Evolutionary conservation across 92 coral and sea anemone genomes (phyloP).

Genomic region (Paragorgia papillata): DNA sequence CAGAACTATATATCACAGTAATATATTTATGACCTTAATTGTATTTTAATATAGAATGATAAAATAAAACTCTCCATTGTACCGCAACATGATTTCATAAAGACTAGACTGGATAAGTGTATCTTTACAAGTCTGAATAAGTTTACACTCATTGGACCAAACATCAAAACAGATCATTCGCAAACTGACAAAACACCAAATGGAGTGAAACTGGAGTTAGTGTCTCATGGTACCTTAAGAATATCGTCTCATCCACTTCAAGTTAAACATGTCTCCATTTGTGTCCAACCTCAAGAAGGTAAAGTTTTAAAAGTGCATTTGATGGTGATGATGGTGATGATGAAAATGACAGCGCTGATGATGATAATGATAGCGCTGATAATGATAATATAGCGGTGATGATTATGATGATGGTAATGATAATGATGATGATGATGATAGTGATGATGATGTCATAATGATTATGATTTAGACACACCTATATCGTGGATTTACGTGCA

Average conservation of each 20-base stretch:
- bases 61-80: conserved; percentile 55
- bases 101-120: conserved; percentile 51
- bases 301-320: neutral
- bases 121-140: conserved; percentile 56
- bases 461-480: too few species aligned
- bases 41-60: conserved; percentile 48
- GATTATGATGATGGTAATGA: too few species aligned
- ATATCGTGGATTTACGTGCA: too few species aligned
- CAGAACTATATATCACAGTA: neutral
- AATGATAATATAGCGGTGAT: too few species aligned
- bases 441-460: too few species aligned
- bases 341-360: too few species aligned
- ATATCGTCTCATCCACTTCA: conserved; percentile 65
- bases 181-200: conserved; percentile 53
- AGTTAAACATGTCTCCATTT: conserved; percentile 45
- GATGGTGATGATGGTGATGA: too few species aligned
- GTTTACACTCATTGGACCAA: conserved; percentile 66
- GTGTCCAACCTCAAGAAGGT: conserved; percentile 53
- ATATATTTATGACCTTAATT: neutral
- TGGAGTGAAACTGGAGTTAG: conserved; percentile 58
- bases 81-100: conserved; percentile 61
- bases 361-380: too few species aligned
- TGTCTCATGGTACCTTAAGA: conserved; percentile 57
- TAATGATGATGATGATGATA: too few species aligned
- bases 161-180: conserved; percentile 54